Conservation (phyloP, 2,113 vertebrate species). For the Oryctolagus cuniculus region mOryCun1.1 NC_091439.1:94136001-94136500, state of each 20-base stretch:
- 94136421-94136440: conserved; percentile 57
- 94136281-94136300: not conserved
- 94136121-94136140: not conserved
- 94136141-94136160: not conserved
- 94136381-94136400: not conserved
- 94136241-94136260: not conserved
- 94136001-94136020: not conserved
- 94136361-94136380: conserved; percentile 38
- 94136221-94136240: not conserved
- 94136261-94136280: not conserved
- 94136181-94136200: not conserved
- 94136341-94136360: conserved; percentile 29
- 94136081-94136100: not conserved
- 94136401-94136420: conserved; percentile 65
- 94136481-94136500: conserved; percentile 77
- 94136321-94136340: not conserved
- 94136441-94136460: conserved; percentile 62
- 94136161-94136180: not conserved
- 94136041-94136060: not conserved
- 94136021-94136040: not conserved
- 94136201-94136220: not conserved
- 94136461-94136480: conserved; percentile 81
- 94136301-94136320: not conserved
- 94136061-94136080: not conserved
- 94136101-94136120: not conserved